Percentiles rank a stretch among this genome's conserved stretches.
phyloP scores from a whole-genome alignment of 2,888 invertebrate species.

The Sisyra terminalis region DNA sequence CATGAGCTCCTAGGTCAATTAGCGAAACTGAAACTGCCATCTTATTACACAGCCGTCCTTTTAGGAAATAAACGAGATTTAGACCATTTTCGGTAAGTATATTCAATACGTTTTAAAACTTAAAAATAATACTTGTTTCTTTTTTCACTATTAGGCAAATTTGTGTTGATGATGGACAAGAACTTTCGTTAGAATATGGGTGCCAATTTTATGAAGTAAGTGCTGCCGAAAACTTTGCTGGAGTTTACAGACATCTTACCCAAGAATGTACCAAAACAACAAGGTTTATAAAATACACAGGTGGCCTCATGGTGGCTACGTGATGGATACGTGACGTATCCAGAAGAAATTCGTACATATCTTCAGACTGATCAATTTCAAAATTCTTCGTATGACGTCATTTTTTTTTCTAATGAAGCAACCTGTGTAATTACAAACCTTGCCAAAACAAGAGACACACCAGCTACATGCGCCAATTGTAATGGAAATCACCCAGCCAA shows the following conservation, averaged over 20 bases:
- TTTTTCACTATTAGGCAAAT: conserved; percentile 49
- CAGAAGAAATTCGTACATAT: too few species aligned
- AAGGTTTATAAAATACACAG: conserved; percentile 52
- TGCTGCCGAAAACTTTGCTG: conserved; percentile 67
- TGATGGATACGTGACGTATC: too few species aligned
- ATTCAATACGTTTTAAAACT: conserved; percentile 6
- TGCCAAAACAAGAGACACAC: too few species aligned
- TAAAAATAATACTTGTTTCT: background rate
- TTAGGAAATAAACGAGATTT: conserved; percentile 70
- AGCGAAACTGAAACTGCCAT: conserved; percentile 53
- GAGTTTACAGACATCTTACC: conserved; percentile 65
- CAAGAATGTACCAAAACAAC: conserved; percentile 54
- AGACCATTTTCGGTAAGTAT: conserved; percentile 60
- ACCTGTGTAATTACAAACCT: too few species aligned
- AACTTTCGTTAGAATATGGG: conserved; percentile 56
- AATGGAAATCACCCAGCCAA: too few species aligned
- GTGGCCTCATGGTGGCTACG: conserved; percentile 52
- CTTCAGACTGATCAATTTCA: too few species aligned
- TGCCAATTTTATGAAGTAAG: conserved; percentile 77
- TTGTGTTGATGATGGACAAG: conserved; percentile 65
- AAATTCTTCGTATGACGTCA: too few species aligned
- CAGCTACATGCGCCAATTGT: too few species aligned
- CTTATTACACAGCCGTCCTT: conserved; percentile 58
- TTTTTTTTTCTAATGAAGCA: too few species aligned
- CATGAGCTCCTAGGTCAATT: conserved; percentile 52